Base-by-base conservation (phyloP, 2,888 invertebrate species). In the Panopea generosa region DNA sequence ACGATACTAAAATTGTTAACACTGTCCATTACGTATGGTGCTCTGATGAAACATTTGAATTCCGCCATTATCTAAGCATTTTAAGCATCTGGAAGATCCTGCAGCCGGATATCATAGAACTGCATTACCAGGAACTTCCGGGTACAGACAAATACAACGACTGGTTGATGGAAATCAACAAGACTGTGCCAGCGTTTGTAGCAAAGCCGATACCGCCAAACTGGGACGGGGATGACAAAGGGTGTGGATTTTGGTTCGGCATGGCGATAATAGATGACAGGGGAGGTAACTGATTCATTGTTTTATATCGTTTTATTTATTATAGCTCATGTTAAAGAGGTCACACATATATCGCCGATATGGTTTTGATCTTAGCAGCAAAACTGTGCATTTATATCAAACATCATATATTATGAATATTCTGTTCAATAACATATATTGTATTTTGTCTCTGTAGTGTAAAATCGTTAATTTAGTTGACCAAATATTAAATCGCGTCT, bases 1-100 rank as follows among this genome's bases (percentile, higher is more conserved):
- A 65, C 29, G 56, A 63, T 27, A 59, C 61, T 11, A 49, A 70
- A 14, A 69, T 87, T 6, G 68, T 84, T 11, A 85, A 86, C 49
- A 81, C 72, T 3, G 85, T 90, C 0, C 87, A 87, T 61, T 90
- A 81, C 62, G 82, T 90, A 1, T 91, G 90, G 90, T 91, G 91
- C 60, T 70, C 82, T 0, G 81, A 85, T 27, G 45, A 78, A 6
- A 86, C 87, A 49, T 88, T 91, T 60, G 81, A 85, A 45, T 91
- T 88, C 75, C 81, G 84, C 27, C 85, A 90, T 62, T 90, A 89
- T 74, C 70, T 91, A 24, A 87, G 89, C 26, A 84, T 91, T 4
- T 27, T 87, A 18, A 90, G 90, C 59, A 89, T 82, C 16, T 88
- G 89, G 84, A 87, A 85, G 43, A 69, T 83, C 1, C 45, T 90